phyloP scores from a whole-genome alignment of 2,797 vertebrate genomes.

The Diceros bicornis region DNA sequence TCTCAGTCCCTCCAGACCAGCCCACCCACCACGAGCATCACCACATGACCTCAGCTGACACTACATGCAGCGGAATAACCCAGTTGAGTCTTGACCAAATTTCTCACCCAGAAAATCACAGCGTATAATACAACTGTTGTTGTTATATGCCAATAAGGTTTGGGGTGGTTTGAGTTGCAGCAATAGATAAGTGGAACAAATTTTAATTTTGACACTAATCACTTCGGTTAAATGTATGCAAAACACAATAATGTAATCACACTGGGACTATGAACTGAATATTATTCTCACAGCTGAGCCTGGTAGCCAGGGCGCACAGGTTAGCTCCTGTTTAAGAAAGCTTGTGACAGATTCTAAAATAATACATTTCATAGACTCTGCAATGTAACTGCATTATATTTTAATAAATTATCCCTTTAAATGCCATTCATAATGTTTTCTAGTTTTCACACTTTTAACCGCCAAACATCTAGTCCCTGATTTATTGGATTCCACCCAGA shows the following conservation, averaged over 20 bases:
- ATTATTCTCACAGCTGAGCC: background rate
- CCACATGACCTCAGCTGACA: background rate
- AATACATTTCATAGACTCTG: background rate
- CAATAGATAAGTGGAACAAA: background rate
- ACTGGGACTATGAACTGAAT: background rate
- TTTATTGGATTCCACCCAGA: background rate
- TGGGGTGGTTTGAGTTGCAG: background rate
- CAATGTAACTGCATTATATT: background rate
- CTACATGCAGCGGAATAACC: background rate
- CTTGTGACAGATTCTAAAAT: background rate
- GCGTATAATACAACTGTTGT: background rate
- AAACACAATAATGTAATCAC: background rate
- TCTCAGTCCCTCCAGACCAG: background rate
- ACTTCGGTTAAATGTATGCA: background rate
- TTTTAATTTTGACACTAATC: background rate
- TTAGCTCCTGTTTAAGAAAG: background rate
- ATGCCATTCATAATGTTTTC: background rate
- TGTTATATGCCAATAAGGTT: background rate
- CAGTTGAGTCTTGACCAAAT: background rate
- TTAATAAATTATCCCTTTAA: background rate
- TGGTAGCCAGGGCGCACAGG: background rate
- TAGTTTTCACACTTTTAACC: background rate
- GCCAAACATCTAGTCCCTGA: background rate
- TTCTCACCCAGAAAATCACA: background rate
- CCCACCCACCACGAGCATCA: background rate